Percentiles rank a stretch among this genome's conserved stretches.
Conservation (phyloP, 2,888 invertebrate species). For the Dryomyza anilis region DNA sequence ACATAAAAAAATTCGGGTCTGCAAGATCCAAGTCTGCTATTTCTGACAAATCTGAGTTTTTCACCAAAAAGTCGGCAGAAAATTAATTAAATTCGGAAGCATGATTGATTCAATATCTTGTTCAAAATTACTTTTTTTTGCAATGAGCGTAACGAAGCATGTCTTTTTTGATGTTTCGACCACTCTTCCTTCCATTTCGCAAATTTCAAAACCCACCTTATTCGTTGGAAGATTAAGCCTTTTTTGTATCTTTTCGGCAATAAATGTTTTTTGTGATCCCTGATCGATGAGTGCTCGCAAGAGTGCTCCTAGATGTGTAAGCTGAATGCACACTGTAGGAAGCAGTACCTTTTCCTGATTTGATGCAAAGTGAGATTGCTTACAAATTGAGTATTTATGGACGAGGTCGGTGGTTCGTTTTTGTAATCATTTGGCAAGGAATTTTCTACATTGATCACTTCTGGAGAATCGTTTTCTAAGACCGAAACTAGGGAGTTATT, state of each 20-base stretch:
- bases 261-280: constrained; percentile 17
- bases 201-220: neutral
- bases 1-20: constrained; percentile 18
- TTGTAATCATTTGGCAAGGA: no score
- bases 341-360: neutral
- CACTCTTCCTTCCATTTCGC: constrained; percentile 5
- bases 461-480: no score
- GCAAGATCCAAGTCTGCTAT: neutral
- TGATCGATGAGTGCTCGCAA: constrained; percentile 28
- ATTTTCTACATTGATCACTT: no score
- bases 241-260: constrained; percentile 10
- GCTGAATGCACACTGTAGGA: neutral
- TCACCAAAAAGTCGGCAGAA: neutral
- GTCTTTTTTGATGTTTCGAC: constrained; percentile 11
- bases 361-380: neutral
- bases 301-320: neutral
- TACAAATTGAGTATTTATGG: no score
- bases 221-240: constrained; percentile 4
- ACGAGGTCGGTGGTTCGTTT: no score
- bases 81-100: neutral
- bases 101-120: neutral
- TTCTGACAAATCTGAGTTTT: neutral
- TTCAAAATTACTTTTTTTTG: neutral
- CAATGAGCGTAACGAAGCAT: neutral
- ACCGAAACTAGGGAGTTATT: no score